phyloP scores from a whole-genome alignment of 2,113 vertebrate species.

The Thymallus thymallus region DNA sequence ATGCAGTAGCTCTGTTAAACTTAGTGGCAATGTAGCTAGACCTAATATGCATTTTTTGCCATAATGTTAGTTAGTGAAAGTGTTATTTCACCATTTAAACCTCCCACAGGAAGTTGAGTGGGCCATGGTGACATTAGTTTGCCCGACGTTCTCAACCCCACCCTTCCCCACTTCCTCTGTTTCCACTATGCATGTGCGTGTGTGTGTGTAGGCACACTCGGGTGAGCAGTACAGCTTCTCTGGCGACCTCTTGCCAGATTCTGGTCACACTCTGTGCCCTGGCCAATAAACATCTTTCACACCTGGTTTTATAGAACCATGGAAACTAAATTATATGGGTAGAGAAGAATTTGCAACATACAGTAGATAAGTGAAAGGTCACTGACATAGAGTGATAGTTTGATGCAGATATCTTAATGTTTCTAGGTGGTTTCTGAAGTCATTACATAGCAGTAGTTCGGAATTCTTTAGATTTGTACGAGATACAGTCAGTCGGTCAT shows the following conservation, averaged over 20 bases:
- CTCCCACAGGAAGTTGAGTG: too few relatives aligned
- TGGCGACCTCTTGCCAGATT: too few relatives aligned
- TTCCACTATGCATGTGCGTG: constrained; percentile 23
- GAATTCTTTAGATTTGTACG: not conserved
- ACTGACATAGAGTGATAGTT: not conserved
- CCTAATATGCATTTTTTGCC: too few relatives aligned
- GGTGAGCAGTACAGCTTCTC: constrained; percentile 59
- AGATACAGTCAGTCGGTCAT: not conserved
- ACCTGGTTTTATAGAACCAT: not conserved
- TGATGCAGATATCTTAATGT: not conserved
- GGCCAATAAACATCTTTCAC: not conserved
- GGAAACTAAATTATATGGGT: not conserved
- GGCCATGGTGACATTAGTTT: constrained; percentile 57
- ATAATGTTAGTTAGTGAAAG: too few relatives aligned
- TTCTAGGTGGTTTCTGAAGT: too few relatives aligned
- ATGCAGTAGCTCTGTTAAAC: too few relatives aligned
- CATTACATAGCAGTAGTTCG: not conserved
- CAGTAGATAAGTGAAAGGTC: not conserved
- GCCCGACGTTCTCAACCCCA: constrained; percentile 73
- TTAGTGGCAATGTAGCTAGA: too few relatives aligned
- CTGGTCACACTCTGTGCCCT: not conserved
- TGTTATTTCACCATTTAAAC: too few relatives aligned
- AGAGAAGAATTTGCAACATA: not conserved
- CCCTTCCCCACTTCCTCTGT: constrained; percentile 85
- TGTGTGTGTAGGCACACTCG: constrained; percentile 18